Conservation (phyloP, 2,113 vertebrate genomes). For the Sprattus sprattus region DNA sequence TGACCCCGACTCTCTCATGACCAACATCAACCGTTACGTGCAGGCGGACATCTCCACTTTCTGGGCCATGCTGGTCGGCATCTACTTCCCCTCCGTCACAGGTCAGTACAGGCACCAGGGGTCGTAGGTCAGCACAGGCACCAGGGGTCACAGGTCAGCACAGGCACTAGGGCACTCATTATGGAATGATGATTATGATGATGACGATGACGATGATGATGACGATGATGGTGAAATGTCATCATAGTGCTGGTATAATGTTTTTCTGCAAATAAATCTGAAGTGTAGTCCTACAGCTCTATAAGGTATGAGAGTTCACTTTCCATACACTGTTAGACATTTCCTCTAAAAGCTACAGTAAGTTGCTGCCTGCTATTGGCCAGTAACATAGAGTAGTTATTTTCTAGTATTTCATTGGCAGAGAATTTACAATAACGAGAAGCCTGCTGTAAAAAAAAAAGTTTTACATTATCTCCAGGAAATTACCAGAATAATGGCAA, state of each 20-base stretch:
- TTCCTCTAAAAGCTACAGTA: neutral
- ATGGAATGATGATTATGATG: neutral
- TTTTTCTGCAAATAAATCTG: neutral
- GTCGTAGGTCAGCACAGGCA: conserved; percentile 85
- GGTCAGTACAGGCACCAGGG: conserved; percentile 71
- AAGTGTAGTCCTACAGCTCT: too few relatives aligned
- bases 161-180: neutral
- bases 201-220: neutral
- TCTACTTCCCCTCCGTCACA: conserved; percentile 98
- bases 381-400: neutral
- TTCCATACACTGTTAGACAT: too few relatives aligned
- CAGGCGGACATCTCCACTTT: conserved; percentile 94
- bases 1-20: conserved; percentile 60
- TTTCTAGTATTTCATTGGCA: too few relatives aligned
- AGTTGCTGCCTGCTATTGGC: neutral
- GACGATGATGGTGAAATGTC: neutral
- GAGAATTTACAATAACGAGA: too few relatives aligned
- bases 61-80: conserved; percentile 95
- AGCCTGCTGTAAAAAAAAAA: too few relatives aligned
- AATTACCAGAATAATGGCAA: too few relatives aligned
- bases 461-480: too few relatives aligned
- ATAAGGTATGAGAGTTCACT: too few relatives aligned
- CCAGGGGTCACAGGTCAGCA: too few relatives aligned
- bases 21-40: conserved; percentile 85
- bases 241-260: neutral